Evolutionary conservation across 2,113 vertebrate species (phyloP).

Genomic region (Craseonycteris thonglongyai): DNA sequence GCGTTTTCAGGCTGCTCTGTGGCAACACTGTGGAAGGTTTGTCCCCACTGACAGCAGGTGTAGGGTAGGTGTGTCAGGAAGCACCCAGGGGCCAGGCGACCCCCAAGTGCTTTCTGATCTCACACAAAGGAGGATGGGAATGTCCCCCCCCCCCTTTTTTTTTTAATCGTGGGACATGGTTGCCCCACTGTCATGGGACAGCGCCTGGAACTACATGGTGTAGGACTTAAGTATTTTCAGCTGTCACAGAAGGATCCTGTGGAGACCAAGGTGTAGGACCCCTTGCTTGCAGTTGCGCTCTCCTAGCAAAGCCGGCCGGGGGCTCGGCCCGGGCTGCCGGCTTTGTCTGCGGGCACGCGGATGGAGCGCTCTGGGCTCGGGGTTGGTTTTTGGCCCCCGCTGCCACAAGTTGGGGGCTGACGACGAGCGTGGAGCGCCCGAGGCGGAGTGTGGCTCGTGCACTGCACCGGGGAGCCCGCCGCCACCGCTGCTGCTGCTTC

Average conservation of each 20-base stretch:
- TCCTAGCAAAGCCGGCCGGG: slow-evolving; percentile 51
- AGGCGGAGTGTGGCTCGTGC: slow-evolving; percentile 4
- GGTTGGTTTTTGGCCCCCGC: slow-evolving; percentile 79
- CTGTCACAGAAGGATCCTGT: background rate
- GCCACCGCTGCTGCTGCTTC: slow-evolving; percentile 48
- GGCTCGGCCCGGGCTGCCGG: slow-evolving; percentile 67
- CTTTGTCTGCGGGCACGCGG: slow-evolving; percentile 76
- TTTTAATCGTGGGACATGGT: background rate
- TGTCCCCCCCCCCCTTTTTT: too few relatives aligned
- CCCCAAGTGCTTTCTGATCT: background rate
- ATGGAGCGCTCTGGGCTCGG: slow-evolving; percentile 69
- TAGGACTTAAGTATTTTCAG: background rate
- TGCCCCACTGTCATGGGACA: background rate
- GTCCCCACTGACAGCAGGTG: background rate
- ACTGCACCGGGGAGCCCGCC: slow-evolving; percentile 49
- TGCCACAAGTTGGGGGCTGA: slow-evolving; percentile 66
- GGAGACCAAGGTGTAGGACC: background rate
- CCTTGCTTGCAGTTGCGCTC: slow-evolving; percentile 5
- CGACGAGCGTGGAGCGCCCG: slow-evolving; percentile 31
- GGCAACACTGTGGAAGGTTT: background rate
- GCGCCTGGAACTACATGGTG: background rate
- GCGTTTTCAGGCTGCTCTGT: background rate
- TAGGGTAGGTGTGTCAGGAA: background rate
- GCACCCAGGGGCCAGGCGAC: background rate
- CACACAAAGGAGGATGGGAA: background rate